phyloP scores from a whole-genome alignment of 2,113 vertebrate genomes.

The Pelodiscus sinensis region DNA sequence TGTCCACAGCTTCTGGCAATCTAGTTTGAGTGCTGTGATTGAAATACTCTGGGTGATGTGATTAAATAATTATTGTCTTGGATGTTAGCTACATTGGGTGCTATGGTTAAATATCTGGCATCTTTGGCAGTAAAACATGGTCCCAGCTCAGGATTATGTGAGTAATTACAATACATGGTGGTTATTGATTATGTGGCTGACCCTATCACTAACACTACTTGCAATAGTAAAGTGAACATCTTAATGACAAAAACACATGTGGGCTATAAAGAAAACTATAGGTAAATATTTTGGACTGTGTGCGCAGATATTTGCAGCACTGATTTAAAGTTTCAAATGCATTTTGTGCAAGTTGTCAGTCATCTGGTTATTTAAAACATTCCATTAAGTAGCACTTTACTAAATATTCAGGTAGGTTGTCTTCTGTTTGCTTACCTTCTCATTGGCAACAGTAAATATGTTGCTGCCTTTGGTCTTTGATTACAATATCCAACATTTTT shows the following conservation, averaged over 20 bases:
- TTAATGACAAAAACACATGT: not conserved
- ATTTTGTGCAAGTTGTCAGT: not conserved
- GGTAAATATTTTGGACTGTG: not conserved
- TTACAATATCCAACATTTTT: not conserved
- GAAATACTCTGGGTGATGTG: not conserved
- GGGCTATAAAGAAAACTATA: not conserved
- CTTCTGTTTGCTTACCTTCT: not conserved
- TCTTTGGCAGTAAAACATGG: not conserved
- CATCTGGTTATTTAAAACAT: not conserved
- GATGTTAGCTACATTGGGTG: not conserved
- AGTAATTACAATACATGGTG: not conserved
- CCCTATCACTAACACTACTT: not conserved
- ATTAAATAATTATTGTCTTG: not conserved
- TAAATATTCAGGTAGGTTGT: not conserved
- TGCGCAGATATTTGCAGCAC: rapidly evolving
- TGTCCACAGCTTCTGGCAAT: not conserved
- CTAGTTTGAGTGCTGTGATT: not conserved
- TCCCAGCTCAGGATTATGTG: not conserved
- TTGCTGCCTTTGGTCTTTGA: not conserved
- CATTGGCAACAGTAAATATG: not conserved
- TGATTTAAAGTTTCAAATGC: not conserved
- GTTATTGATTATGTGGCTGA: not conserved
- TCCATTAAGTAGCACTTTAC: not conserved
- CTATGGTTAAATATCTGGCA: not conserved
- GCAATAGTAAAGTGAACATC: not conserved